These are phyloP conservation scores for Netelia virgata DNA, from an alignment of 2,888 invertebrate species.

Conservation along the genomic window DNA sequence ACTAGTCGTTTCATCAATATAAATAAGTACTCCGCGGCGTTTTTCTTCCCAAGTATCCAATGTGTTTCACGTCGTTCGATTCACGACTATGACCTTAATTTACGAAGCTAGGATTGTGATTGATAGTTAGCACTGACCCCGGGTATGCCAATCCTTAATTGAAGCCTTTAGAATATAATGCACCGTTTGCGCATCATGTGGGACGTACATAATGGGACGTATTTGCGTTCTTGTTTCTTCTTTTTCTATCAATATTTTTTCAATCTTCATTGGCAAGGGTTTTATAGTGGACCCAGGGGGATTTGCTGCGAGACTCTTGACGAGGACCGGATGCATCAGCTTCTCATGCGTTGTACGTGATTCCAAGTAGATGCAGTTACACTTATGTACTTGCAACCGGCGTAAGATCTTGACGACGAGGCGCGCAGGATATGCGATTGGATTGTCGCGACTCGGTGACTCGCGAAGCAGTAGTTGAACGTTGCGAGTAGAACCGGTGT, in stretches of 20 bases:
- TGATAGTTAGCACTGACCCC: constrained; percentile 68
- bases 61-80: constrained; percentile 56
- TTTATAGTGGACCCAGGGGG: constrained; percentile 19
- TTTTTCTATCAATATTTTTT: constrained; percentile 21
- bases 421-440: constrained; percentile 35
- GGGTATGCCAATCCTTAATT: constrained; percentile 61
- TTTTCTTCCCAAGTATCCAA: constrained; percentile 29
- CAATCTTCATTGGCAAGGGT: constrained; percentile 40
- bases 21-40: constrained; percentile 16
- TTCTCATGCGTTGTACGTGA: constrained; percentile 39
- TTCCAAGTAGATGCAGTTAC: constrained; percentile 61
- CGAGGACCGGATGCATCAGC: constrained; percentile 58
- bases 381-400: constrained; percentile 20
- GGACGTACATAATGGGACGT: constrained; percentile 36
- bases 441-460: constrained; percentile 61
- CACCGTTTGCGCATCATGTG: constrained; percentile 58
- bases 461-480: constrained; percentile 41
- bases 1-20: constrained; percentile 28
- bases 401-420: constrained; percentile 43
- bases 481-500: constrained; percentile 63
- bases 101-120: constrained; percentile 65
- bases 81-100: constrained; percentile 64
- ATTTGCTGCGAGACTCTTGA: constrained; percentile 32
- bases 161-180: constrained; percentile 60
- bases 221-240: constrained; percentile 30